Base-by-base conservation (phyloP, 2,888 invertebrate species). In the Phaedon cochleariae region DNA sequence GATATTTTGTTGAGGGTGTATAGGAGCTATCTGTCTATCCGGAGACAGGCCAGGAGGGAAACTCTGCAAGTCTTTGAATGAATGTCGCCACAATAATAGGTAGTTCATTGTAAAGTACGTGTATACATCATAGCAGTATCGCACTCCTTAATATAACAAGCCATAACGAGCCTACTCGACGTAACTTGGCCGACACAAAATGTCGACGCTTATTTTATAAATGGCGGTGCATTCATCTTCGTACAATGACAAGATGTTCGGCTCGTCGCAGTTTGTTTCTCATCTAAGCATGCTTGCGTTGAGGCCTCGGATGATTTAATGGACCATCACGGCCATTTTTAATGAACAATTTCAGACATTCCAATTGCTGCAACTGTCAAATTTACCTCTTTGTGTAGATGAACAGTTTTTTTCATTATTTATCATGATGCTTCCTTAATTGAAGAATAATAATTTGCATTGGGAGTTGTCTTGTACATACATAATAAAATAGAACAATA, bases 81-180 rank as follows among this genome's bases (percentile, higher is more conserved):
- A 71, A 69, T 71, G 65, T 69, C 62, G 64, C 59, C 68, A 63
- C 71, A 73, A 73, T 73, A 73, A 73, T 70, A 68, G 73, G 67
- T 69, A 68, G 70, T 71, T 71, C 67, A 69, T 74, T 74, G 74
- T 74, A 60, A 66, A 69, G 67, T 74, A 71, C 62, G 68, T 69
- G 72, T 73, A 74, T 74, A 73, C 73, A 74, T 73, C 73, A 73
- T 73, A 66, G 70, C 68, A 71, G 60, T 69, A 70, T 73, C 69
- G 73, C 65, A 73, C 71, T 71, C 69, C 73, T 68, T 72, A 72
- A n/a, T n/a, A 74, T 71, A 34, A 34, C 10, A 2, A 73, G 71
- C 73, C 73, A 69, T 65, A 73, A 67, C 48, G 59, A 20, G 59
- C 45, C 62, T 45, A n/a, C n/a, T n/a, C n/a, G n/a, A n/a, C 37